phyloP scores from a whole-genome alignment of 2,888 invertebrate species.

The Sabellastarte sp. region DNA sequence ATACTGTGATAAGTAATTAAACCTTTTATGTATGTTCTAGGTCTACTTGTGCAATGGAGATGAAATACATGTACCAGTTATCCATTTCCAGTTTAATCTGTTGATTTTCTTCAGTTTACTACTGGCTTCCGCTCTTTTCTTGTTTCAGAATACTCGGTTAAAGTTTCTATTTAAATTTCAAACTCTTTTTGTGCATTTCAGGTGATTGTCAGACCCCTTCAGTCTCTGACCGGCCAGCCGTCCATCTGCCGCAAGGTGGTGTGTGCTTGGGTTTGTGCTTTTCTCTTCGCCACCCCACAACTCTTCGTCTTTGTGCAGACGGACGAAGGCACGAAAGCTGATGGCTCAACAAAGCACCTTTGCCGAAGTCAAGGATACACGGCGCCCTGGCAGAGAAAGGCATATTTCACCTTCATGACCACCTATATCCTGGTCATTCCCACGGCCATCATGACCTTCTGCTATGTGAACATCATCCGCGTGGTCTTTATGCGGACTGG shows the following conservation, averaged over 20 bases:
- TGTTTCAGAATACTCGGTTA: too few relatives aligned
- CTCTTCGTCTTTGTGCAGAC: constrained; percentile 60
- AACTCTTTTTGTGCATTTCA: not conserved
- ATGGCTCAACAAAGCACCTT: constrained; percentile 45
- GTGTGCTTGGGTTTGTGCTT: constrained; percentile 57
- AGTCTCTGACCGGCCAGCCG: constrained; percentile 45
- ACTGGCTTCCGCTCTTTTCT: too few relatives aligned
- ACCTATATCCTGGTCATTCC: constrained; percentile 59
- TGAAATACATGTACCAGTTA: too few relatives aligned
- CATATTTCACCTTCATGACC: constrained; percentile 59
- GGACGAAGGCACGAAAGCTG: constrained; percentile 38
- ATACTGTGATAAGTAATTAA: too few relatives aligned
- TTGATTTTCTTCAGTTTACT: too few relatives aligned
- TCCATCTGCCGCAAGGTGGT: constrained; percentile 52
- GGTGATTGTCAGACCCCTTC: constrained; percentile 58
- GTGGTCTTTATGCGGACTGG: constrained; percentile 56
- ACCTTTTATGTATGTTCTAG: too few relatives aligned
- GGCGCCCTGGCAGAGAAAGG: constrained; percentile 59
- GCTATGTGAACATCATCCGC: constrained; percentile 58
- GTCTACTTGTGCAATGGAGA: too few relatives aligned
- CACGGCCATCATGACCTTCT: constrained; percentile 57
- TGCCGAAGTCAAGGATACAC: constrained; percentile 60
- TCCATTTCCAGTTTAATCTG: too few relatives aligned
- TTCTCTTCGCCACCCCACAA: constrained; percentile 58
- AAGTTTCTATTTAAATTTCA: too few relatives aligned